Evolutionary conservation across 2,113 vertebrate species (phyloP).

Genomic region (Diphyllodes magnificus): DNA sequence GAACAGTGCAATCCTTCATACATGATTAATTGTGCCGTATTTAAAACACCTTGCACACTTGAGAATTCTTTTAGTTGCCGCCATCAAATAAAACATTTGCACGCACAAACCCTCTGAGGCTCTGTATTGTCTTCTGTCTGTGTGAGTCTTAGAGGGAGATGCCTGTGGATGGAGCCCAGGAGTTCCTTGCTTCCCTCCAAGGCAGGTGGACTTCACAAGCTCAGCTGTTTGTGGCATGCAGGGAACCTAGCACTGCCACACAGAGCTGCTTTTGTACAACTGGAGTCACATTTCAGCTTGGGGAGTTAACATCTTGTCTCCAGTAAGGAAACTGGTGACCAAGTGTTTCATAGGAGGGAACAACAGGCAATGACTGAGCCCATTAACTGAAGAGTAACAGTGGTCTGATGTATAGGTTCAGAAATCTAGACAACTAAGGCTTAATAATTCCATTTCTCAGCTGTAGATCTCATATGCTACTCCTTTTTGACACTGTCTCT

Average conservation of each 20-base stretch:
- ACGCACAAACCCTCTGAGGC: not conserved
- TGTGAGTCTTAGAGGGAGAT: not conserved
- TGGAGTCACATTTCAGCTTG: not conserved
- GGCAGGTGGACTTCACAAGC: not conserved
- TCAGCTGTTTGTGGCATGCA: not conserved
- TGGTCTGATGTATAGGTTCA: not conserved
- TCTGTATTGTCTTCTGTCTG: not conserved
- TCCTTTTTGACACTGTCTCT: not conserved
- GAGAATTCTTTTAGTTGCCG: not conserved
- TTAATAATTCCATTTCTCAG: not conserved
- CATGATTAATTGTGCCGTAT: not conserved
- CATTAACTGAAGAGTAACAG: not conserved
- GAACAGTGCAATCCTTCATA: not conserved
- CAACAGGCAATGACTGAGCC: not conserved
- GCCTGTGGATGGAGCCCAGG: not conserved
- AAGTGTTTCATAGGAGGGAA: not conserved
- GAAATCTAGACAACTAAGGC: not conserved
- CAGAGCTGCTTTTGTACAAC: not conserved
- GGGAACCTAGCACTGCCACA: not conserved
- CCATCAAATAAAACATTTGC: not conserved
- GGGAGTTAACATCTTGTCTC: not conserved
- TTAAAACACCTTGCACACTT: not conserved
- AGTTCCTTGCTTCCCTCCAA: not conserved
- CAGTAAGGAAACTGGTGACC: not conserved
- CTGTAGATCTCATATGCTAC: not conserved